These are phyloP conservation scores for Macropodus opercularis DNA, from an alignment of 2,797 vertebrate species.

Conservation along the genomic window DNA sequence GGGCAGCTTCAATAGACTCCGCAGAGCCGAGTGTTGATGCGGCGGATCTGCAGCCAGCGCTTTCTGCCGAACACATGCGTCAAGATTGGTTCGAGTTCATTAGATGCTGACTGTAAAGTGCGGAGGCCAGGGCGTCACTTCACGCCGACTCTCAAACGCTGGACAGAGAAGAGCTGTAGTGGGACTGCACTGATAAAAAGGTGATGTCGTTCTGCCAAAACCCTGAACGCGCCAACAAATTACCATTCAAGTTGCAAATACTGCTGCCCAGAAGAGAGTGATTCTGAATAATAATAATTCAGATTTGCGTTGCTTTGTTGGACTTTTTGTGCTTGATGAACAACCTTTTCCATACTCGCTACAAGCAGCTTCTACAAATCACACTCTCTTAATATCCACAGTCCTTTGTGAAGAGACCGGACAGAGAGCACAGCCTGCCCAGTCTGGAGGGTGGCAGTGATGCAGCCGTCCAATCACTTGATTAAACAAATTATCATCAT, in stretches of 20 bases:
- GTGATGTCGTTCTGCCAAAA: no score
- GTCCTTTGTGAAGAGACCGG: constrained; percentile 19
- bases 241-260: no score
- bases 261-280: no score
- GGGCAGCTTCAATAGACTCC: constrained; percentile 14
- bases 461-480: constrained; percentile 53
- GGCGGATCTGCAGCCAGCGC: constrained; percentile 13
- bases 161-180: no score
- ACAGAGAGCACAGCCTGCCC: constrained; percentile 31
- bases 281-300: no score
- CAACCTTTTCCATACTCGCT: constrained; percentile 12
- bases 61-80: constrained; percentile 22
- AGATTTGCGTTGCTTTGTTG: constrained; percentile 6
- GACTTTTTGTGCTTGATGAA: neutral
- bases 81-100: constrained; percentile 9
- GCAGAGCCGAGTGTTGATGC: constrained; percentile 5
- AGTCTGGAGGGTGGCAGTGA: constrained; percentile 22
- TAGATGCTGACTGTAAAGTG: constrained; percentile 1
- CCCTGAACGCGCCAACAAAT: no score
- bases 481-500: constrained; percentile 71
- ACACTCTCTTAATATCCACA: constrained; percentile 5
- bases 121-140: neutral
- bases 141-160: no score
- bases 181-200: no score
- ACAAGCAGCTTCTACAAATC: constrained; percentile 1